Evolutionary conservation across 2,888 invertebrate species (phyloP).

Genomic region (Hyppa rectilinea): DNA sequence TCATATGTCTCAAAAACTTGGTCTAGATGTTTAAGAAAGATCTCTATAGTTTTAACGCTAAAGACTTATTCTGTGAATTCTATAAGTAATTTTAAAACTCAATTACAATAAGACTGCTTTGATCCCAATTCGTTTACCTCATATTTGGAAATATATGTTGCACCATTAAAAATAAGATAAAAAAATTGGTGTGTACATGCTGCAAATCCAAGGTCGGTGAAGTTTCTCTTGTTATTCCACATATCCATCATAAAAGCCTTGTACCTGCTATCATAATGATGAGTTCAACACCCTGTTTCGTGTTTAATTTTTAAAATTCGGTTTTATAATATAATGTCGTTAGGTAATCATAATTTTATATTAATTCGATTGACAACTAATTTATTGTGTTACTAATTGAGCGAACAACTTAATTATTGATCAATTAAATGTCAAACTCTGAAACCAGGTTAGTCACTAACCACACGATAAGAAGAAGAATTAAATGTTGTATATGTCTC

Average conservation of each 20-base stretch:
- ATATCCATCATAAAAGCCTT: background rate
- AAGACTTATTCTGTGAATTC: background rate
- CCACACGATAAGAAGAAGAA: no score
- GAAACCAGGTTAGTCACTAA: no score
- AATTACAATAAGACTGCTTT: background rate
- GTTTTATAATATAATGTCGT: constrained; percentile 27
- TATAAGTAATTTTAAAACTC: background rate
- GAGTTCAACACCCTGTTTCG: constrained; percentile 30
- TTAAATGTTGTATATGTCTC: background rate
- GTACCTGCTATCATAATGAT: constrained; percentile 52
- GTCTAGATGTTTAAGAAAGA: background rate
- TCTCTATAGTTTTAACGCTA: background rate
- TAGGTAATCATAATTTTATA: constrained; percentile 41
- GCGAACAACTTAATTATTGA: constrained; percentile 16
- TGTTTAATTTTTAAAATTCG: constrained; percentile 27
- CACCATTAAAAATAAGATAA: background rate
- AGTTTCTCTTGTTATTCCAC: background rate
- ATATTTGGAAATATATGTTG: background rate
- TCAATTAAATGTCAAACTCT: no score
- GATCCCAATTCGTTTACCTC: background rate
- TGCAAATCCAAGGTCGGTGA: background rate
- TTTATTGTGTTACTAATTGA: constrained; percentile 38
- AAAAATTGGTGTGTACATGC: background rate
- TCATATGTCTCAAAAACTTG: background rate
- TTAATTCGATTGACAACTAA: constrained; percentile 25